phyloP scores from a whole-genome alignment of 2,797 vertebrate species.

The Enteromius argenteus region DNA sequence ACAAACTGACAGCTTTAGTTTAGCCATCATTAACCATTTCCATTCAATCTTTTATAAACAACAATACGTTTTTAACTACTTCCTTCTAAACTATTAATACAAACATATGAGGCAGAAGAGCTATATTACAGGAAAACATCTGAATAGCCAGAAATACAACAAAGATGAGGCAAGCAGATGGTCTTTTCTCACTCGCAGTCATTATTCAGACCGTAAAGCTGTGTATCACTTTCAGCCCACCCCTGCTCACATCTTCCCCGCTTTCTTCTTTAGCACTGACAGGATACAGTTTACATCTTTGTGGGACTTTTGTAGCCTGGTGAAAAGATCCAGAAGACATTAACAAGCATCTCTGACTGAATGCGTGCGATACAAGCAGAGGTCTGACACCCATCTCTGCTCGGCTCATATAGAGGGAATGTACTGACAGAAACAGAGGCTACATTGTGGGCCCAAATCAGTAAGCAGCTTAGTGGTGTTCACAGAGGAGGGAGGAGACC shows the following conservation, averaged over 20 bases:
- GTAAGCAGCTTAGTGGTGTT: conserved; percentile 58
- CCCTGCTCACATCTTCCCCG: not conserved
- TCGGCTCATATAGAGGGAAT: conserved; percentile 11
- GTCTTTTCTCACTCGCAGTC: conserved; percentile 13
- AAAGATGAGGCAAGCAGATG: conserved; percentile 34
- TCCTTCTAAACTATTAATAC: conserved; percentile 15
- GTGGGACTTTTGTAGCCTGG: conserved; percentile 61
- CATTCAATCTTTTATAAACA: conserved; percentile 10
- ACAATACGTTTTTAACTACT: not conserved
- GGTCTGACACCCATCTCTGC: conserved; percentile 35
- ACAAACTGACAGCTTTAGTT: not conserved
- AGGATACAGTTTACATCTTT: conserved; percentile 62
- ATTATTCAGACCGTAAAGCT: not conserved
- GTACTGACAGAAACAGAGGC: conserved; percentile 53
- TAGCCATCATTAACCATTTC: not conserved
- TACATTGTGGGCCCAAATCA: conserved; percentile 60
- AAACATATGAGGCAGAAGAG: conserved; percentile 8
- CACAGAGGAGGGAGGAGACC: conserved; percentile 53
- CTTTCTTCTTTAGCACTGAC: conserved; percentile 34
- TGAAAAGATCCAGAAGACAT: conserved; percentile 65
- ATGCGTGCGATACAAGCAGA: not conserved
- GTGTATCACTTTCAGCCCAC: conserved; percentile 5
- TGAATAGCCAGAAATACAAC: conserved; percentile 26
- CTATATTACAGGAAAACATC: conserved; percentile 18
- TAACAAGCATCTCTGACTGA: conserved; percentile 16